Evolutionary conservation across 1,140 invertebrate genomes (phyloP), one percentile per base, ranked within the genome.

Genomic region (Lutraria rhynchaena): DNA sequence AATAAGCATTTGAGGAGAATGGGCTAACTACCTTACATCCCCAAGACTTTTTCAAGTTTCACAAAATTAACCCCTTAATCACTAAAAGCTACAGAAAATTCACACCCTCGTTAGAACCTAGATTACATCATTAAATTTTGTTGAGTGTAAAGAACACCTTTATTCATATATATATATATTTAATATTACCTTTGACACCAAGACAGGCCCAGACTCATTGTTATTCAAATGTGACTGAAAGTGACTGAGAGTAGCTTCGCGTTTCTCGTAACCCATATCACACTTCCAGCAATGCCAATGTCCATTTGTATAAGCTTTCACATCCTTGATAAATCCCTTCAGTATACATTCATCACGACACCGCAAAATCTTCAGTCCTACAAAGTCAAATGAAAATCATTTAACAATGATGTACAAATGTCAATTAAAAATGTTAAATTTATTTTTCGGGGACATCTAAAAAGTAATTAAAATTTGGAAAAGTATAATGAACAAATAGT

Each of bases 281-380:
- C 92, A 93, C 51, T 89, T 88, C 76, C 91, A 93, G 81, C 92
- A 93, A 77, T 93, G 92, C 92, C 92, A 93, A 85, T 93, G 92
- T 55, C 92, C 91, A 78, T 91, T 90, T 81, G 91, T 92, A 78
- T 92, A 92, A 57, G 90, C 90, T 82, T 93, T 93, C 78, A 90
- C 90, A 58, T 90, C 91, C 82, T 92, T 92, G 67, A 92, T 92
- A 7, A 90, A 86, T 58, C 92, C 92, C 49, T 91, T 88, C 41
- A 93, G 92, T 63, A 92, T 91, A 88, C 92, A 93, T 37, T 90
- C 87, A 60, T 92, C 91, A 90, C 90, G 91, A 82, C 92, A 93
- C 24, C 92, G 84, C n/a, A 93, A 80, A 51, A 93, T 91, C 84
- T 91, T 92, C 74, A 93, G 82, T 82, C 92, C 92, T 92, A 60